These are phyloP conservation scores for Accipiter fasciatus DNA, from an alignment of 2,797 vertebrate genomes.

Conservation along the genomic window DNA sequence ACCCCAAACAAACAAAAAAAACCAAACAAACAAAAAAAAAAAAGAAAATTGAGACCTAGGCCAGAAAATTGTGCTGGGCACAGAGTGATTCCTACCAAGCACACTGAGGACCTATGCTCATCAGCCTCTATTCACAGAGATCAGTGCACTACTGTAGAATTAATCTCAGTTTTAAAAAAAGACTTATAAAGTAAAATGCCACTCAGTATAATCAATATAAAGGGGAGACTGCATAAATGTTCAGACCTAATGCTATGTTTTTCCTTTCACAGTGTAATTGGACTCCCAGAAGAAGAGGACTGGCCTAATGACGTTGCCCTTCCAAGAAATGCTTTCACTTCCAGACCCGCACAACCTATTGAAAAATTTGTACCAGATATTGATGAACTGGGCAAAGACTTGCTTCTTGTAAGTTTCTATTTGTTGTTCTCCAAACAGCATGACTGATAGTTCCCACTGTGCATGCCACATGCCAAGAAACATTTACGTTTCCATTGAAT, in stretches of 20 bases:
- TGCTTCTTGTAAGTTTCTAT: conserved; percentile 85
- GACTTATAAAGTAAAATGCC: background rate
- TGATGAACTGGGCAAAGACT: conserved; percentile 90
- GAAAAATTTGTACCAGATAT: conserved; percentile 93
- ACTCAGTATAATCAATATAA: background rate
- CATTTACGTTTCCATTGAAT: background rate
- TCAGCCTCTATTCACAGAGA: background rate
- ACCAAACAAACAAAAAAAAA: background rate
- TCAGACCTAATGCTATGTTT: background rate
- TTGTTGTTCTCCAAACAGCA: background rate
- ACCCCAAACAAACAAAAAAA: background rate
- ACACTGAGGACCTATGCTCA: background rate
- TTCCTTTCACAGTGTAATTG: conserved; percentile 83
- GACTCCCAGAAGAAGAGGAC: conserved; percentile 91
- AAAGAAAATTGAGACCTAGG: background rate
- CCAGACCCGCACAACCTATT: conserved; percentile 87
- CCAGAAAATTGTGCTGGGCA: background rate
- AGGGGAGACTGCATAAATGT: background rate
- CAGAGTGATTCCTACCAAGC: background rate
- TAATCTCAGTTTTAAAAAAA: background rate
- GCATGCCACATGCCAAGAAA: background rate
- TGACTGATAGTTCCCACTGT: background rate
- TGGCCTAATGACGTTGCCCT: conserved; percentile 96
- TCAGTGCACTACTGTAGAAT: background rate
- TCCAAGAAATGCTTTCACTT: conserved; percentile 91